Evolutionary conservation across 2,113 vertebrate genomes (phyloP).

Genomic region (Raphicerus campestris): DNA sequence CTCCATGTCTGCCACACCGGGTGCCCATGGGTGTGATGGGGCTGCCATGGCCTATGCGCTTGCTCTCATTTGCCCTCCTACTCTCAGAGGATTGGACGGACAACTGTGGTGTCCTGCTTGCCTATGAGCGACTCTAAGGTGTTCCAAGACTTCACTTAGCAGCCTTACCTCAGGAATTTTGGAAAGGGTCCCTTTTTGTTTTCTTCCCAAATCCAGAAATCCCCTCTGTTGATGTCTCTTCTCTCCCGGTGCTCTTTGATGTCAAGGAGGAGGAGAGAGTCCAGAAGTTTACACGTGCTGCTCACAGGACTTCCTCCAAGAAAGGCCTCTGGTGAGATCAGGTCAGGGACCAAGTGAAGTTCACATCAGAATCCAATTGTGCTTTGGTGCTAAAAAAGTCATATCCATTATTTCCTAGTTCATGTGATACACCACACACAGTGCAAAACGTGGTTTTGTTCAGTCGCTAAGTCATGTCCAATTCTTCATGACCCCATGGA

Average conservation of each 20-base stretch:
- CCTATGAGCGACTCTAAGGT: neutral
- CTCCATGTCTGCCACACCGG: fast-evolving
- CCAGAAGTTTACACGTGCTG: neutral
- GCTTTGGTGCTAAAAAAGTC: neutral
- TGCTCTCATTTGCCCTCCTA: neutral
- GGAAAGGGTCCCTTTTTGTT: neutral
- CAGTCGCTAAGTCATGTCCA: neutral
- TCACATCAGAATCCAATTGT: neutral
- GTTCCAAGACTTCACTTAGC: neutral
- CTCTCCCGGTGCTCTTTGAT: neutral
- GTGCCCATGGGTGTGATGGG: fast-evolving
- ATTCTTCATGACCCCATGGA: neutral
- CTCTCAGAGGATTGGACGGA: neutral
- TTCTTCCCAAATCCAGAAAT: neutral
- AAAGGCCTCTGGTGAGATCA: neutral
- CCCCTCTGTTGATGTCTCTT: neutral
- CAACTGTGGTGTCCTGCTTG: neutral
- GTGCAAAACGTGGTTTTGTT: neutral
- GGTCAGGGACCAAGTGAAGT: neutral
- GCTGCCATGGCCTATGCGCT: neutral
- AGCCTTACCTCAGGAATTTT: neutral
- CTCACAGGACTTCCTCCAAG: neutral
- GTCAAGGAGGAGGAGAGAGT: neutral
- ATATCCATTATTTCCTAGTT: neutral
- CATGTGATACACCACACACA: neutral